These are phyloP conservation scores for Polia nebulosa DNA, from an alignment of 2,888 invertebrate genomes.

Conservation along the genomic window DNA sequence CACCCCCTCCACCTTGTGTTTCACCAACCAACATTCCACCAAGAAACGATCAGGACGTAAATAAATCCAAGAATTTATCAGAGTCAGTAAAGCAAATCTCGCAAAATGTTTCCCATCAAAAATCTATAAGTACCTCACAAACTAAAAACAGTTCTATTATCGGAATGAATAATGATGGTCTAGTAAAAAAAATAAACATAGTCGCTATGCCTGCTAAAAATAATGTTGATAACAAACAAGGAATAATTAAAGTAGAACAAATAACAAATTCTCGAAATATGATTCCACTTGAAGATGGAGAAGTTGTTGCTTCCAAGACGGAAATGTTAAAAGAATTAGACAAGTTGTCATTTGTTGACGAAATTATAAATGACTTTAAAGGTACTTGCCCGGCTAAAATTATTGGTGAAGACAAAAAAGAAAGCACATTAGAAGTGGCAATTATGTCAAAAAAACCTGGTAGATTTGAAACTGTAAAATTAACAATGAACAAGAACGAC, in stretches of 20 bases:
- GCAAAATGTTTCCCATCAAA: background rate
- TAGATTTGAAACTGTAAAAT: slow-evolving; percentile 11
- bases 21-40: background rate
- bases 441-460: slow-evolving; percentile 21
- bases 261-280: slow-evolving; percentile 5
- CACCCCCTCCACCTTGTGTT: background rate
- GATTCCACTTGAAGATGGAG: slow-evolving; percentile 5
- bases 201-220: background rate
- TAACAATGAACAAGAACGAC: slow-evolving; percentile 20
- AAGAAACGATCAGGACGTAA: background rate
- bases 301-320: slow-evolving; percentile 60
- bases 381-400: background rate
- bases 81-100: background rate
- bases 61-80: background rate
- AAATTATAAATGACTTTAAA: slow-evolving; percentile 12
- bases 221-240: background rate
- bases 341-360: slow-evolving; percentile 42
- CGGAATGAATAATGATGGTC: slow-evolving; percentile 58
- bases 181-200: slow-evolving; percentile 65
- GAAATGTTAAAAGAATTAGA: slow-evolving; percentile 67
- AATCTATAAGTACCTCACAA: background rate
- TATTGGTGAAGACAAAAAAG: slow-evolving; percentile 8
- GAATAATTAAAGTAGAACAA: background rate
- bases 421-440: slow-evolving; percentile 12
- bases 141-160: slow-evolving; percentile 48